phyloP scores from a whole-genome alignment of 1,140 invertebrate species.

The Saccostrea glomerata region DNA sequence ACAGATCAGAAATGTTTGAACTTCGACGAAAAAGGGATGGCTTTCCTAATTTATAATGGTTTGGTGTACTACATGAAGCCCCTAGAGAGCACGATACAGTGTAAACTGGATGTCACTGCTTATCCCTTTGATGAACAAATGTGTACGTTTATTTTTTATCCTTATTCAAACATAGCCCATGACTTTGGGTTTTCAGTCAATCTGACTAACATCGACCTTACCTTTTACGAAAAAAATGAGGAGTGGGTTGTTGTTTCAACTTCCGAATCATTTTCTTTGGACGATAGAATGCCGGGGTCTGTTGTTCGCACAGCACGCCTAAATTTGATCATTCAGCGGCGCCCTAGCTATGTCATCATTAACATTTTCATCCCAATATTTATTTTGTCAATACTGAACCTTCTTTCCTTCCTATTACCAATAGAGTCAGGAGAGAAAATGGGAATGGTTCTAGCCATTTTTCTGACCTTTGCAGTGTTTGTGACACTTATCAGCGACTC shows the following conservation, averaged over 20 bases:
- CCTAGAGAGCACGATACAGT: neutral
- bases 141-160: constrained; percentile 16
- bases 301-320: constrained; percentile 25
- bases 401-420: constrained; percentile 51
- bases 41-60: neutral
- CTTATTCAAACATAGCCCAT: constrained; percentile 10
- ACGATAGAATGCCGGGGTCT: neutral
- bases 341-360: constrained; percentile 47
- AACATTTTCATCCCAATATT: constrained; percentile 53
- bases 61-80: neutral
- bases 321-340: constrained; percentile 36
- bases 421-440: constrained; percentile 58
- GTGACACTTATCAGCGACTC: constrained; percentile 52
- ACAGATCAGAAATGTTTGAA: constrained; percentile 16
- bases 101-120: neutral
- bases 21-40: neutral
- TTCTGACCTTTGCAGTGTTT: constrained; percentile 56
- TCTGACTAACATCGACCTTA: neutral
- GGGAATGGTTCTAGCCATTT: constrained; percentile 49
- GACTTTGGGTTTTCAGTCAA: constrained; percentile 4
- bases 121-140: constrained; percentile 48
- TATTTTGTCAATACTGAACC: constrained; percentile 52
- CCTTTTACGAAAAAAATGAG: constrained; percentile 16
- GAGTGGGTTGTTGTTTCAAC: constrained; percentile 34
- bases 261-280: neutral